Conservation (phyloP, 2,888 invertebrate genomes). For the Chloroclystis v-ata region DNA sequence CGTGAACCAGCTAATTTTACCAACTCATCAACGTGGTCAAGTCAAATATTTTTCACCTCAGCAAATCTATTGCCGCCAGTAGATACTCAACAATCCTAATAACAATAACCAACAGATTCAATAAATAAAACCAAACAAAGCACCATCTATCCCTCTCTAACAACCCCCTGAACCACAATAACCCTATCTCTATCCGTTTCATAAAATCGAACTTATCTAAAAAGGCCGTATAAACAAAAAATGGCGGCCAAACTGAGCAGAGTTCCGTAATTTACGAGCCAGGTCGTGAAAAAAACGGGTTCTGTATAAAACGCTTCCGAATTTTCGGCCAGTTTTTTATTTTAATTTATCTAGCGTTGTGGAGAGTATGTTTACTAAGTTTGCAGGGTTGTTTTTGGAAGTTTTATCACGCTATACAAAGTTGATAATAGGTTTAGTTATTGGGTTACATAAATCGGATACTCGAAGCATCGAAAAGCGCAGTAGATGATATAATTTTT, state of each 20-base stretch:
- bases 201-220: conserved; percentile 37
- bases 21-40: no score
- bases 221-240: conserved; percentile 39
- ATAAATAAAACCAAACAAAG: neutral
- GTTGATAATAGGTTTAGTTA: neutral
- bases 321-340: conserved; percentile 45
- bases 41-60: no score
- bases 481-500: no score
- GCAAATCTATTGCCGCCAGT: no score
- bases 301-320: conserved; percentile 47
- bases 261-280: conserved; percentile 42
- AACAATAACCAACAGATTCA: no score
- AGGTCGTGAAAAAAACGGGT: conserved; percentile 46
- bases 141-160: conserved; percentile 3
- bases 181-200: conserved; percentile 27
- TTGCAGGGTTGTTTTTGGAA: conserved; percentile 34
- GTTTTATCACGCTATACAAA: conserved; percentile 5
- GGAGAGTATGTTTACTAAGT: conserved; percentile 25
- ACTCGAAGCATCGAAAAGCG: no score
- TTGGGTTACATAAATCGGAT: no score
- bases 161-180: conserved; percentile 15
- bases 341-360: conserved; percentile 51
- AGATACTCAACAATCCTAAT: no score
- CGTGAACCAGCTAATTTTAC: no score
- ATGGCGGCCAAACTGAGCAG: conserved; percentile 44